These are phyloP conservation scores for Ceratoteleas bidentatus DNA, from an alignment of 1,140 invertebrate genomes.

Conservation along the genomic window DNA sequence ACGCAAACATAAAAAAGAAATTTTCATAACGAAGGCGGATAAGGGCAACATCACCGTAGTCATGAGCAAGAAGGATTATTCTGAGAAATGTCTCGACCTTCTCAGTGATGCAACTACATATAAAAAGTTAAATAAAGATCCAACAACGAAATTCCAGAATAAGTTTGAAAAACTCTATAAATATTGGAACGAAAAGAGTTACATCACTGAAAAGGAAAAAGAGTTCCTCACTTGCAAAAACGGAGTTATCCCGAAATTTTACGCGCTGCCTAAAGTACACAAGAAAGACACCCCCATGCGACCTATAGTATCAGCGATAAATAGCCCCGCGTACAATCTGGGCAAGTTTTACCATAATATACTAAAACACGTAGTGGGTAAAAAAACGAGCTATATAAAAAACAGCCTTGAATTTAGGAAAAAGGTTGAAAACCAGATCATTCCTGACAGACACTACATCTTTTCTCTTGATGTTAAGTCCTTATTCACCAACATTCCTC, in stretches of 20 bases:
- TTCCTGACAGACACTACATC: not conserved
- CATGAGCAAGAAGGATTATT: not conserved
- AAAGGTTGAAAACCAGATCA: not conserved
- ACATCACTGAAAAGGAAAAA: not conserved
- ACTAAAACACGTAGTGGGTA: not conserved
- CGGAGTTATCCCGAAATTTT: conserved; percentile 1
- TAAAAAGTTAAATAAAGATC: not conserved
- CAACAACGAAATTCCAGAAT: not conserved
- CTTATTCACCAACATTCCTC: conserved; percentile 1
- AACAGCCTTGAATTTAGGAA: conserved; percentile 1
- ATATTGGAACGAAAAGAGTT: not conserved
- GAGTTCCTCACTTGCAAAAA: not conserved
- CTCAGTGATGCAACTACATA: not conserved
- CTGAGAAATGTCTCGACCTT: not conserved
- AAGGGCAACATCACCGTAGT: not conserved
- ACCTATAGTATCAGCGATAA: conserved; percentile 1
- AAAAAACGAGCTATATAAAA: not conserved
- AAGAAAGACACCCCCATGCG: not conserved
- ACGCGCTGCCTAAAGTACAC: not conserved
- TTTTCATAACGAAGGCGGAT: conserved; percentile 1
- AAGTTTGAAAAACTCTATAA: not conserved
- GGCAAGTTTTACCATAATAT: conserved; percentile 1
- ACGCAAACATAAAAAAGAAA: not conserved
- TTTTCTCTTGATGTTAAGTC: conserved; percentile 1
- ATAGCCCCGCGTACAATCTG: not conserved